A percentile compares a stretch with the other conserved stretches of the same genome.
Evolutionary conservation across 2,797 vertebrate species (phyloP).

Genomic region (Vespertilio murinus): DNA sequence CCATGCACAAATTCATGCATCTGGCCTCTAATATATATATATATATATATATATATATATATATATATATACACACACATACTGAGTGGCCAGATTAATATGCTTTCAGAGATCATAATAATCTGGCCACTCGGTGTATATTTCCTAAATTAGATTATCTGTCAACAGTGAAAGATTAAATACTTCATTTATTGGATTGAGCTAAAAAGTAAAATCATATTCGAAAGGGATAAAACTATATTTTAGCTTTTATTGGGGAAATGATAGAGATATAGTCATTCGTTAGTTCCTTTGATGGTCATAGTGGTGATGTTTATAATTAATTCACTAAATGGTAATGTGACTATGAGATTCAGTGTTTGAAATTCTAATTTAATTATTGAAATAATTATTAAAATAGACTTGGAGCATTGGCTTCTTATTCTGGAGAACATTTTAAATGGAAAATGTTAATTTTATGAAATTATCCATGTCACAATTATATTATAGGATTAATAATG

Average conservation of each 20-base stretch:
- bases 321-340: slow-evolving; percentile 58
- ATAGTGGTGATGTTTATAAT: slow-evolving; percentile 45
- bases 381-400: slow-evolving; percentile 51
- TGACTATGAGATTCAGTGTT: slow-evolving; percentile 20
- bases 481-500: slow-evolving; percentile 27
- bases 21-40: too few species aligned
- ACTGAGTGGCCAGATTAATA: too few species aligned
- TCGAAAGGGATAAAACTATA: slow-evolving; percentile 18
- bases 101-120: too few species aligned
- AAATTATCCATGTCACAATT: neutral
- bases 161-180: slow-evolving; percentile 22
- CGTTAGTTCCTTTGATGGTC: slow-evolving; percentile 53
- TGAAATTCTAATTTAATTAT: slow-evolving; percentile 49
- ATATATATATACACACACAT: too few species aligned
- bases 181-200: slow-evolving; percentile 24
- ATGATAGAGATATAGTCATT: slow-evolving; percentile 26
- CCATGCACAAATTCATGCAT: too few species aligned
- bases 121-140: neutral
- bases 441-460: slow-evolving; percentile 41
- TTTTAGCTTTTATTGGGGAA: slow-evolving; percentile 55
- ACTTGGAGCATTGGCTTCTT: slow-evolving; percentile 6
- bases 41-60: too few species aligned
- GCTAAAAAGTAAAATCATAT: slow-evolving; percentile 15
- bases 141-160: slow-evolving; percentile 39
- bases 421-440: slow-evolving; percentile 17